Evolutionary conservation across 2,113 vertebrate species (phyloP).

Genomic region (Typhlomys cinereus): DNA sequence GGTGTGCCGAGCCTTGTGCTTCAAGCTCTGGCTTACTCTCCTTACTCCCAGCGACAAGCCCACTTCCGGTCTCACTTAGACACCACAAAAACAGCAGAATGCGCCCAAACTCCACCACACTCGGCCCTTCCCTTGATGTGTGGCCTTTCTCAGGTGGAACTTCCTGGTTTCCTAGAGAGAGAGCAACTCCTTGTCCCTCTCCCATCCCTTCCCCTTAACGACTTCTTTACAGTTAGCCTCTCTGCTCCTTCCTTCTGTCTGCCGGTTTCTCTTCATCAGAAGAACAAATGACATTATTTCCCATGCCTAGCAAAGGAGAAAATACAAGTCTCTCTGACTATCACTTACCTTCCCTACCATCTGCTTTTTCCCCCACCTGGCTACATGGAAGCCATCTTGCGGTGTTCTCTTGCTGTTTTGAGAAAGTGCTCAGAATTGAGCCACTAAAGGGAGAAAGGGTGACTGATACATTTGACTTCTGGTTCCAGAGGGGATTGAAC

Average conservation of each 20-base stretch:
- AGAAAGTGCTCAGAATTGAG: too few relatives aligned
- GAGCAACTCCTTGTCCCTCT: fast-evolving
- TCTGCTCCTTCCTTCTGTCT: background rate
- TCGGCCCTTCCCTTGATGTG: fast-evolving
- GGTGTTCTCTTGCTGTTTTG: too few relatives aligned
- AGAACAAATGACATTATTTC: background rate
- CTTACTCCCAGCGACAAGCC: background rate
- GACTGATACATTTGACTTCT: too few relatives aligned
- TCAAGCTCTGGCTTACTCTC: too few relatives aligned
- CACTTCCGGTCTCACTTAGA: background rate
- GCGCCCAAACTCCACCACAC: background rate
- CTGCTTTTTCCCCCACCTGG: background rate
- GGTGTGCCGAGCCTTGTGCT: too few relatives aligned
- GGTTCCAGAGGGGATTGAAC: too few relatives aligned
- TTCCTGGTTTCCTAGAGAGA: background rate
- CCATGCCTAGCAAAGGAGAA: background rate
- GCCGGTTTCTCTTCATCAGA: background rate
- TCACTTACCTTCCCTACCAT: background rate
- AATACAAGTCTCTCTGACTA: background rate
- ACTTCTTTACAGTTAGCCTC: background rate
- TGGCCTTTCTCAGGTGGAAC: background rate
- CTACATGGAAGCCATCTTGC: background rate
- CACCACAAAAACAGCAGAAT: background rate
- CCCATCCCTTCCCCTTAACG: background rate
- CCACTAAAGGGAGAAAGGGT: too few relatives aligned